phyloP scores from a whole-genome alignment of 1,140 invertebrate species.

The Diachasma alloeum region DNA sequence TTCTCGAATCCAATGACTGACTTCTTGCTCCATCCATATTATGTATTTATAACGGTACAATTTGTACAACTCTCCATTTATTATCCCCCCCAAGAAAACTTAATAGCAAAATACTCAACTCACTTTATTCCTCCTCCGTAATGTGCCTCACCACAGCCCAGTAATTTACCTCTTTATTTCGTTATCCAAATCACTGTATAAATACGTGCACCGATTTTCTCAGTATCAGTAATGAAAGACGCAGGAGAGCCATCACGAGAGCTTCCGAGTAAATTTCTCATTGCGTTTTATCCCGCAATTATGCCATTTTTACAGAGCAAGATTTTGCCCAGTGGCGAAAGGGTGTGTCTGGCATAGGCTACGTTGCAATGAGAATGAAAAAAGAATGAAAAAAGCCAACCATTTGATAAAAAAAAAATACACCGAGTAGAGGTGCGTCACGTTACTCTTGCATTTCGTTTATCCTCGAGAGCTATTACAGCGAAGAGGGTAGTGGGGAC shows the following conservation, averaged over 20 bases:
- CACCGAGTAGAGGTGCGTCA: neutral
- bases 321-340: slow-evolving; percentile 2
- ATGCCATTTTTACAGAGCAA: neutral
- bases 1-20: neutral
- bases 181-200: neutral
- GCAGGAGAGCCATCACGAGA: neutral
- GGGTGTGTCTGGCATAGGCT: neutral
- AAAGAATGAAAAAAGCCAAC: neutral
- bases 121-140: slow-evolving; percentile 3
- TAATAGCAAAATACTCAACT: neutral
- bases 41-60: slow-evolving; percentile 39
- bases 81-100: neutral
- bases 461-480: slow-evolving; percentile 9
- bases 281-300: neutral
- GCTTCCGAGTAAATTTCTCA: neutral
- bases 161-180: neutral
- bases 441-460: neutral
- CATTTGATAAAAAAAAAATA: neutral
- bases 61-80: slow-evolving; percentile 30
- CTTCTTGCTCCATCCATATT: slow-evolving; percentile 35
- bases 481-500: neutral
- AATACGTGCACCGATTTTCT: neutral
- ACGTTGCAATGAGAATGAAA: neutral
- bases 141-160: neutral
- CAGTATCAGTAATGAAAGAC: neutral